Conservation (phyloP, 2,113 vertebrate genomes). For the Xerus inauris region DNA sequence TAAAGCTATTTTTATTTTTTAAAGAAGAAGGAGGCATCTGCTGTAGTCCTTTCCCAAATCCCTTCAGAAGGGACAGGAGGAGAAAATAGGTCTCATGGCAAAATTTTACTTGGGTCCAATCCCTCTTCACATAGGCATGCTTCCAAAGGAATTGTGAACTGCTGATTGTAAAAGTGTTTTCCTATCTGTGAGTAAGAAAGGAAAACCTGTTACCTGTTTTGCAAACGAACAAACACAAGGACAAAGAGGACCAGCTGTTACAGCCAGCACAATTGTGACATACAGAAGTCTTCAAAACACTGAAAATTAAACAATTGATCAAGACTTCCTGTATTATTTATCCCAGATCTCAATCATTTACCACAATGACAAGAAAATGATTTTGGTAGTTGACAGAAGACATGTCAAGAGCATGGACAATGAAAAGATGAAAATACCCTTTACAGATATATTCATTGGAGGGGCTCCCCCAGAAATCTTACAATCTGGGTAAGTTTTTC, state of each 20-base stretch:
- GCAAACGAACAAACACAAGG: background rate
- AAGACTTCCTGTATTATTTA: conserved; percentile 49
- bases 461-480: conserved; percentile 92
- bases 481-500: conserved; percentile 88
- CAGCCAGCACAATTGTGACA: conserved; percentile 18
- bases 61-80: background rate
- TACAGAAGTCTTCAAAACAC: background rate
- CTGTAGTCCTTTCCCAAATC: background rate
- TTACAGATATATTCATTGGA: conserved; percentile 96
- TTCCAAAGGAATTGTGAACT: background rate
- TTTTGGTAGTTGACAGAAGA: conserved; percentile 95
- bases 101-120: background rate
- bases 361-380: conserved; percentile 98
- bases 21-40: background rate
- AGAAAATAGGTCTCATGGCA: background rate
- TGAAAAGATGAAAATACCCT: conserved; percentile 94
- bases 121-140: background rate
- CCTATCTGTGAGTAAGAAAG: background rate
- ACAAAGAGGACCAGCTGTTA: background rate
- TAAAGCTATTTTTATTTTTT: background rate
- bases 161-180: background rate
- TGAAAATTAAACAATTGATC: conserved; percentile 8
- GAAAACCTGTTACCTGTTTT: background rate
- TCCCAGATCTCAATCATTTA: conserved; percentile 97
- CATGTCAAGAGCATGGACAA: conserved; percentile 96